phyloP scores from a whole-genome alignment of 2,888 invertebrate species.

The Clivina fossor region DNA sequence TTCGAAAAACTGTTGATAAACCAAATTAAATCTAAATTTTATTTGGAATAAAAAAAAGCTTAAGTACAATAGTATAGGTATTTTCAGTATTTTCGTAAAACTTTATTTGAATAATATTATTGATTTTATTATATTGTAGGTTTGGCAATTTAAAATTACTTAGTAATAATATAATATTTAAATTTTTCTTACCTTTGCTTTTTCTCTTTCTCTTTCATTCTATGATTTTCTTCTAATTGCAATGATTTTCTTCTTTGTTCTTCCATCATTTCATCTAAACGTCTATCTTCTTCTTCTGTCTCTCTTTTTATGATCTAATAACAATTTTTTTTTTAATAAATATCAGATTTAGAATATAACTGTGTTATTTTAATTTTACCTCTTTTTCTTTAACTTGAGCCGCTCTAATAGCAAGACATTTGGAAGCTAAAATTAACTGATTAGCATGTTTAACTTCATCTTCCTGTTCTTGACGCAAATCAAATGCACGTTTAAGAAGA shows the following conservation, averaged over 20 bases:
- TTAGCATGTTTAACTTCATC: constrained; percentile 74
- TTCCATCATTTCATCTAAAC: constrained; percentile 72
- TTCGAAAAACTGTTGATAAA: too few species aligned
- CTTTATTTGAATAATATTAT: not conserved
- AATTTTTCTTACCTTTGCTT: constrained; percentile 40
- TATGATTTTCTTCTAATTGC: constrained; percentile 56
- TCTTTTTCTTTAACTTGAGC: constrained; percentile 73
- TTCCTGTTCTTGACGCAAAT: constrained; percentile 60
- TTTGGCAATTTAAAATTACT: too few species aligned
- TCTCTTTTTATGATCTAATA: constrained; percentile 58
- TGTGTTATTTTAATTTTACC: constrained; percentile 42
- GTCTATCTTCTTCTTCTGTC: constrained; percentile 58
- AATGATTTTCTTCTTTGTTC: constrained; percentile 63
- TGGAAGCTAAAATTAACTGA: constrained; percentile 77
- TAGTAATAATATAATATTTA: constrained; percentile 7
- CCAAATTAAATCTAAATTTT: too few species aligned
- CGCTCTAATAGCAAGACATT: constrained; percentile 82
- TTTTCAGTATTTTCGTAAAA: too few species aligned
- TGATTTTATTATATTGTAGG: constrained; percentile 5
- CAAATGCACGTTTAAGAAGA: constrained; percentile 56
- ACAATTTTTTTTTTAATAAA: constrained; percentile 1
- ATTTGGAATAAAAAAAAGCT: too few species aligned
- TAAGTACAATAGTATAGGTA: too few species aligned
- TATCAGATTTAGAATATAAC: not conserved
- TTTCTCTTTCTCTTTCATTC: constrained; percentile 47